Evolutionary conservation across 1,140 invertebrate species (phyloP).

Genomic region (Solenopsis fugax): DNA sequence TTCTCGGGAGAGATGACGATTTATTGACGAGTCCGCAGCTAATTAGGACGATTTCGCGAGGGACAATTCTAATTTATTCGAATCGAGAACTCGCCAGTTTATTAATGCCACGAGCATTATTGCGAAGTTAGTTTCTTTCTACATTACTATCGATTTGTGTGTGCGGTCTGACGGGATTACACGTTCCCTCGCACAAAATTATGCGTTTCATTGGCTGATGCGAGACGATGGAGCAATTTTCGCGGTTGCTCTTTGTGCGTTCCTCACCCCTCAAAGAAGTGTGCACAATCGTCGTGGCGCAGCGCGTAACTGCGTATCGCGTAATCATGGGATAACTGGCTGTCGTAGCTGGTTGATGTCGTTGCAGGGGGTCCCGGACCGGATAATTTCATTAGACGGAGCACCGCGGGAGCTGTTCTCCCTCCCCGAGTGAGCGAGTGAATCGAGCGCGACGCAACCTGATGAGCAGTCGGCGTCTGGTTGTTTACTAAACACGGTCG

Average conservation of each 20-base stretch:
- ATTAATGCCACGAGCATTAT: neutral
- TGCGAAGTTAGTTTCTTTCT: neutral
- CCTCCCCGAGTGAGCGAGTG: constrained; percentile 59
- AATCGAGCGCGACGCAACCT: constrained; percentile 67
- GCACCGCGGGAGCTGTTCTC: constrained; percentile 72
- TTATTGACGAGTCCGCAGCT: constrained; percentile 54
- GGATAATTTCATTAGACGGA: constrained; percentile 85
- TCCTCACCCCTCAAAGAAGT: constrained; percentile 46
- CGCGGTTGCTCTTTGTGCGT: constrained; percentile 59
- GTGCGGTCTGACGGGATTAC: constrained; percentile 21
- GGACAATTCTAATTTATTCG: neutral
- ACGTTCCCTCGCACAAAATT: constrained; percentile 40
- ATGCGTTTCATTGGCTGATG: constrained; percentile 42
- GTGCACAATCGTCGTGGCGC: constrained; percentile 38
- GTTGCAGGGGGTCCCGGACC: constrained; percentile 82
- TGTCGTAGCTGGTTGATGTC: constrained; percentile 79
- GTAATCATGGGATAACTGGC: constrained; percentile 82
- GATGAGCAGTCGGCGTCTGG: constrained; percentile 67
- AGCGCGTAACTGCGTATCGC: constrained; percentile 75
- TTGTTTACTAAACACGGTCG: constrained; percentile 70
- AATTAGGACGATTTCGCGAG: constrained; percentile 49
- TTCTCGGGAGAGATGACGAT: constrained; percentile 60
- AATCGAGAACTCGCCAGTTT: neutral
- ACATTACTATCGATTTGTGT: neutral
- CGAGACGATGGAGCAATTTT: constrained; percentile 52